Evolutionary conservation across 2,113 vertebrate genomes (phyloP), one percentile per base, ranked within the genome.

Genomic region (Antechinus flavipes): DNA sequence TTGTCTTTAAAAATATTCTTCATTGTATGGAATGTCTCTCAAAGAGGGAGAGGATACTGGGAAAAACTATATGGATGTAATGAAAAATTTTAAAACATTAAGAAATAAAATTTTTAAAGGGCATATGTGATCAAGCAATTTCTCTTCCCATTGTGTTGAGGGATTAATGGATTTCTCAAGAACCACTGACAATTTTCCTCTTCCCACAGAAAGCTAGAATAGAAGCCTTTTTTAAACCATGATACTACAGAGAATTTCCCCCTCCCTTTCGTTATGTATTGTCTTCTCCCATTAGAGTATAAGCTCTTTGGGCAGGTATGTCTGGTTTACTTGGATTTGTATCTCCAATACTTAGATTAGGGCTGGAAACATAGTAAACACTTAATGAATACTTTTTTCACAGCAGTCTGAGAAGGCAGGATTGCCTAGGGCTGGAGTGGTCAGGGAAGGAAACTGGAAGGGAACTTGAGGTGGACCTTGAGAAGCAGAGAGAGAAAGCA

Each of bases 391-490:
- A 2, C 14, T 35, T 14, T 35, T 68, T 68, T 68, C 61, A 68
- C 12, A 35, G 61, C 11, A 68, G 2, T 16, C 30, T 3, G 30
- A 68, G 61, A 6, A 16, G 61, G 11, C 30, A 27, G 11, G 9
- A 2, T 68, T 35, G 58, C 30, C 0, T 30, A 68, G 58, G 61
- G 50, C 30, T 11, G 55, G 2, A 47, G 56, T 90, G 0, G 0
- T 91, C 90, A 23, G 0, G 0, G 61, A 68, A 68, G 90, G 68
- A 90, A 8, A 7, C 9, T 52, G 11, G 50, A 10, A 52, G 11
- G 3, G 54, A 14, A 1, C 0, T 8, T 50, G 0, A 35, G 50
- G 47, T 46, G 94, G 24, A 8, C 26, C 46, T 8, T 0, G 1
- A 76, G 76, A 50, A 93, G 54, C 26, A 7, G 0, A 0, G 35